Evolutionary conservation across 2,113 vertebrate genomes (phyloP), one percentile per base, ranked within the genome.

Genomic region (Tauraco erythrolophus): DNA sequence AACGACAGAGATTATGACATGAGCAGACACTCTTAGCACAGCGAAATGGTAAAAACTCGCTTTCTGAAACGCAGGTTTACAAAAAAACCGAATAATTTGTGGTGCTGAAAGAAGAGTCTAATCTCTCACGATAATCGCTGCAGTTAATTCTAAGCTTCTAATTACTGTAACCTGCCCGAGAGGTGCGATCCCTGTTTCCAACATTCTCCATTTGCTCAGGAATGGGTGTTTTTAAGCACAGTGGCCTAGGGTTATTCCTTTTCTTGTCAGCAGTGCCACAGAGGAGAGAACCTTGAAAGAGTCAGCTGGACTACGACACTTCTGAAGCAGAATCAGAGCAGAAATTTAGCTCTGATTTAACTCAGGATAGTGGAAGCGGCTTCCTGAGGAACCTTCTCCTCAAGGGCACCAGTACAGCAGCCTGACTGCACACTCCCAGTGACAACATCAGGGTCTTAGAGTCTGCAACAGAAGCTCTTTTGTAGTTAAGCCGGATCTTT

Each of bases 111-210:
- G 45, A 22, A 64, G 33, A 24, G 15, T 50, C 43, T 58, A 6
- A 79, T 7, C 28, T 19, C 7, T 7, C 71, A 4, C 19, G 45
- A 51, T 21, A 21, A 46, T 13, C 66, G 11, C 80, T 64, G 68
- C 54, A 28, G 14, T 48, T 41, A 39, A 54, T 7, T 22, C 16
- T 2, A 17, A 88, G 11, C 39, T 71, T 62, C 21, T 25, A 15
- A 9, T 8, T 23, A 37, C 0, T 65, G 60, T 24, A 23, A 53
- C 50, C n/a, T 10, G 19, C 33, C 51, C 48, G 19, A 13, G 10
- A 82, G 23, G 9, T 19, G 13, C n/a, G 17, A 7, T 0, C 7
- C 2, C 17, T 27, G 0, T 12, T 48, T 66, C 4, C 13, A 33
- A 30, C 39, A 16, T 10, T 64, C 11, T 17, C 19, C 1, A 10